Conservation (phyloP, 23 tunicate genomes). For the Styela clava region DNA sequence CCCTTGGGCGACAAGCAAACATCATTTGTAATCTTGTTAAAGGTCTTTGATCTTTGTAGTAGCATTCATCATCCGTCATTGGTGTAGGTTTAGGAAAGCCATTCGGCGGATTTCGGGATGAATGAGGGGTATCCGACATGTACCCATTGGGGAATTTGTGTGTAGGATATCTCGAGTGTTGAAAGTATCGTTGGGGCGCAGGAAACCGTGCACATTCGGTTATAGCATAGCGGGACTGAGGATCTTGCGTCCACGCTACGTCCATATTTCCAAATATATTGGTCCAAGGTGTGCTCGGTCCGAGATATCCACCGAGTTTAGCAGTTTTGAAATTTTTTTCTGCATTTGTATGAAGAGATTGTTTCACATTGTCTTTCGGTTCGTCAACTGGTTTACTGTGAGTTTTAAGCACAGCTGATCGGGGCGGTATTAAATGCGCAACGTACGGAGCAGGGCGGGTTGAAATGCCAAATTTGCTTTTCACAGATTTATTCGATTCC, state of each 20-base stretch:
- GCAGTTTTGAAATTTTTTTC: background rate
- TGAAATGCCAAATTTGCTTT: background rate
- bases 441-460: too few species aligned
- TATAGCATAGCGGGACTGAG: background rate
- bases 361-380: background rate
- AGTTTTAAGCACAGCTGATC: conserved; percentile 18
- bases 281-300: conserved; percentile 13
- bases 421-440: conserved; percentile 4
- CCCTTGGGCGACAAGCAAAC: conserved; percentile 9
- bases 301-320: conserved; percentile 5
- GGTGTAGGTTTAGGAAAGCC: background rate
- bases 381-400: conserved; percentile 14
- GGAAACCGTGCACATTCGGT: background rate
- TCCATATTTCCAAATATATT: conserved; percentile 12
- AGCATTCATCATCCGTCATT: conserved; percentile 27
- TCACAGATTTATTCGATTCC: background rate
- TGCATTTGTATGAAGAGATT: background rate
- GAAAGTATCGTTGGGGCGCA: background rate
- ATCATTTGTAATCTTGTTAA: conserved; percentile 17
- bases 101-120: background rate
- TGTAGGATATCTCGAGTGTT: background rate
- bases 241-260: background rate
- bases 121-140: conserved; percentile 16
- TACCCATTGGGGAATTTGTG: background rate
- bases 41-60: background rate